Evolutionary conservation across 2,888 invertebrate genomes (phyloP).

Genomic region (Aporophyla nigra): DNA sequence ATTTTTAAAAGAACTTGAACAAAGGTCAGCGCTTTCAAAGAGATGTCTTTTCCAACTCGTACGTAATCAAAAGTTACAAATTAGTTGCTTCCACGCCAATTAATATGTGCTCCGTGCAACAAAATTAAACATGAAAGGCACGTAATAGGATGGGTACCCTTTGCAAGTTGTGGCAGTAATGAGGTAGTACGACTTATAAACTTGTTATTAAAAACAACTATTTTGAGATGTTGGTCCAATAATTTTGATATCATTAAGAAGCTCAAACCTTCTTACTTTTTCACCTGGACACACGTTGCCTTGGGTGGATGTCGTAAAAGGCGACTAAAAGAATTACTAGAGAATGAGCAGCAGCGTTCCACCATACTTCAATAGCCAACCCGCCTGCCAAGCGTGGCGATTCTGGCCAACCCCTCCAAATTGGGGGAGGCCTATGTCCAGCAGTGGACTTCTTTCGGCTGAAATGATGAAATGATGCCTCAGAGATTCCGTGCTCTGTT

Average conservation of each 20-base stretch:
- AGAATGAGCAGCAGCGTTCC: too few relatives aligned
- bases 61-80: slow-evolving; percentile 41
- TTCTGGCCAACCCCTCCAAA: too few relatives aligned
- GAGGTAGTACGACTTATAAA: background rate
- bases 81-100: slow-evolving; percentile 27
- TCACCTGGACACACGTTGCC: background rate
- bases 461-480: too few relatives aligned
- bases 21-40: background rate
- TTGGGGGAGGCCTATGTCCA: too few relatives aligned
- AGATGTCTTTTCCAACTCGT: slow-evolving; percentile 8
- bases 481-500: too few relatives aligned
- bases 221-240: background rate
- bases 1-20: background rate
- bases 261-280: background rate
- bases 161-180: slow-evolving; percentile 10
- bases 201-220: background rate
- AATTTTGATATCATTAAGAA: background rate
- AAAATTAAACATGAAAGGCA: slow-evolving; percentile 21
- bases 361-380: too few relatives aligned
- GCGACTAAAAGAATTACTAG: too few relatives aligned
- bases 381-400: too few relatives aligned
- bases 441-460: too few relatives aligned
- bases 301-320: too few relatives aligned
- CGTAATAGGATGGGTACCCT: background rate
- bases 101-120: background rate